phyloP scores from a whole-genome alignment of 2,797 vertebrate species.

The Tamandua tetradactyla region DNA sequence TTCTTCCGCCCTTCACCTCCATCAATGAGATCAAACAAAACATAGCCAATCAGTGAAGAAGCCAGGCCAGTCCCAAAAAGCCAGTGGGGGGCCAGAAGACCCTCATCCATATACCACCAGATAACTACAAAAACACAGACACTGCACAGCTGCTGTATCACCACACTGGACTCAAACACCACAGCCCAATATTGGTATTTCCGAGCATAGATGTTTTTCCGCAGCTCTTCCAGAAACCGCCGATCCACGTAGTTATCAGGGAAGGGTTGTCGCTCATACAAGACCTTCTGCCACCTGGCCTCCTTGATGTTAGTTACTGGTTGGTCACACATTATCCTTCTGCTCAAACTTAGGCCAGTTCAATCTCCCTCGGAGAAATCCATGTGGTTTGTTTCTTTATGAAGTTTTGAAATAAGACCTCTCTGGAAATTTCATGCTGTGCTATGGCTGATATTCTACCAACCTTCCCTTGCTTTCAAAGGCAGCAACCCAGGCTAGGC shows the following conservation, averaged over 20 bases:
- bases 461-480: slow-evolving; percentile 17
- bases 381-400: not conserved
- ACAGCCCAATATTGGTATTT: slow-evolving; percentile 94
- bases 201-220: slow-evolving; percentile 92
- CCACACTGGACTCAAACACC: slow-evolving; percentile 93
- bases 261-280: slow-evolving; percentile 94
- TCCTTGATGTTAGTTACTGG: slow-evolving; percentile 23
- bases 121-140: slow-evolving; percentile 95
- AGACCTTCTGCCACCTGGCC: slow-evolving; percentile 92
- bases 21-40: slow-evolving; percentile 89
- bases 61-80: slow-evolving; percentile 88
- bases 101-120: slow-evolving; percentile 97
- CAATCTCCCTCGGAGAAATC: not conserved
- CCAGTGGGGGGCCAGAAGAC: slow-evolving; percentile 88
- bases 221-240: slow-evolving; percentile 94
- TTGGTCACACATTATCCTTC: slow-evolving; percentile 44
- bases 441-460: not conserved
- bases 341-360: not conserved
- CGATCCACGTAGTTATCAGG: slow-evolving; percentile 98
- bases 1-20: slow-evolving; percentile 80
- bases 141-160: slow-evolving; percentile 96
- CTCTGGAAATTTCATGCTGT: slow-evolving; percentile 43
- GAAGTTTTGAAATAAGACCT: not conserved
- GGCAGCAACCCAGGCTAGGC: not conserved
- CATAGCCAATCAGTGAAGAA: slow-evolving; percentile 91